Percentiles rank a stretch among this genome's conserved stretches.
Evolutionary conservation across 2,888 invertebrate genomes (phyloP).

Genomic region (Nipponacmea schrenckii): DNA sequence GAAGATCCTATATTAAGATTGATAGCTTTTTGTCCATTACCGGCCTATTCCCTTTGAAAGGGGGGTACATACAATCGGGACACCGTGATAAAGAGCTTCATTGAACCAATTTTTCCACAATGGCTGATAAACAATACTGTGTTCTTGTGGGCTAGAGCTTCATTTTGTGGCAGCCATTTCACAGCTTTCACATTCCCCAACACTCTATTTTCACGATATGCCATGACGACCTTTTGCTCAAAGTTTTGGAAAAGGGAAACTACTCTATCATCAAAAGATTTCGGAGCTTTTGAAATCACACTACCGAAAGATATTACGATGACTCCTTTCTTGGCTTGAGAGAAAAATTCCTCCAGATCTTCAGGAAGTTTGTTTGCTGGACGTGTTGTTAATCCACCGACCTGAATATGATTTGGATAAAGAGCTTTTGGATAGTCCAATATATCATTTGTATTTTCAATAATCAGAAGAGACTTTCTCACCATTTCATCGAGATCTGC

Average conservation of each 20-base stretch:
- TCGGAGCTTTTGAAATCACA: constrained; percentile 24
- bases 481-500: constrained; percentile 14
- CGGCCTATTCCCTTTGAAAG: constrained; percentile 34
- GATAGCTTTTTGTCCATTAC: constrained; percentile 30
- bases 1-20: constrained; percentile 26
- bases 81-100: constrained; percentile 45
- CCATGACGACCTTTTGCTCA: constrained; percentile 25
- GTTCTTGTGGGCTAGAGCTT: constrained; percentile 38
- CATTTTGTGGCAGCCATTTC: constrained; percentile 45
- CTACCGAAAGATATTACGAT: constrained; percentile 44
- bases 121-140: constrained; percentile 43
- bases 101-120: constrained; percentile 44
- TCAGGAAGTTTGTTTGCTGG: constrained; percentile 32
- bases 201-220: constrained; percentile 21
- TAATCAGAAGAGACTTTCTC: constrained; percentile 23
- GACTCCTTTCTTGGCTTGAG: constrained; percentile 33
- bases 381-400: constrained; percentile 38
- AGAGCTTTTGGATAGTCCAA: constrained; percentile 36
- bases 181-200: constrained; percentile 28
- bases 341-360: constrained; percentile 33
- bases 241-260: constrained; percentile 18
- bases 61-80: constrained; percentile 46
- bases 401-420: constrained; percentile 37
- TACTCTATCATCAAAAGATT: constrained; percentile 21
- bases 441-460: constrained; percentile 37